Evolutionary conservation across 2,113 vertebrate species (phyloP).

Genomic region (Acrocephalus arundinaceus): DNA sequence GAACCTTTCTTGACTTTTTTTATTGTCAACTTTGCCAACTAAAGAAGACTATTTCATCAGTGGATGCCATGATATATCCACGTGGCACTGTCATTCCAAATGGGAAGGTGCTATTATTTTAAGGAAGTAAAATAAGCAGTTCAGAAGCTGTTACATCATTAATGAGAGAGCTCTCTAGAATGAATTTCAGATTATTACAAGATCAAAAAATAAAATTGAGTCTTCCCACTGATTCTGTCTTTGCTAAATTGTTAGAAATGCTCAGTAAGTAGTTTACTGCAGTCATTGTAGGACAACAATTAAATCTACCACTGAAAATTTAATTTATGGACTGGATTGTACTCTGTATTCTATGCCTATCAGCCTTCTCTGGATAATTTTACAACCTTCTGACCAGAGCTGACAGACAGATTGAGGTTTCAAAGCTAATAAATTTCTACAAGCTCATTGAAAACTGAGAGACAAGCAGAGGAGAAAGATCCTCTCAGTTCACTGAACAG

Average conservation of each 20-base stretch:
- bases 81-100: not conserved
- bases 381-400: not conserved
- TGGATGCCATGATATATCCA: not conserved
- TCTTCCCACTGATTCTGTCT: not conserved
- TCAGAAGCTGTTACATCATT: not conserved
- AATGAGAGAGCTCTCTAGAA: not conserved
- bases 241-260: not conserved
- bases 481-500: not conserved
- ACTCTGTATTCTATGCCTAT: not conserved
- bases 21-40: not conserved
- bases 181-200: not conserved
- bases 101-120: not conserved
- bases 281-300: not conserved
- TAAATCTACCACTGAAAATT: not conserved
- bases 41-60: not conserved
- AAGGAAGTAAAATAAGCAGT: not conserved
- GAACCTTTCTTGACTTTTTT: not conserved
- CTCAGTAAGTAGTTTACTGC: not conserved
- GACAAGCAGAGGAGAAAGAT: not conserved
- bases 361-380: not conserved
- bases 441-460: not conserved
- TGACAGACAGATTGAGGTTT: not conserved
- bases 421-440: not conserved
- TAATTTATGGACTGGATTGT: not conserved
- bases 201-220: not conserved